A percentile compares a stretch with the other conserved stretches of the same genome.
These are phyloP conservation scores for Conus ventricosus DNA, from an alignment of 1,140 invertebrate species.

Conservation along the genomic window DNA sequence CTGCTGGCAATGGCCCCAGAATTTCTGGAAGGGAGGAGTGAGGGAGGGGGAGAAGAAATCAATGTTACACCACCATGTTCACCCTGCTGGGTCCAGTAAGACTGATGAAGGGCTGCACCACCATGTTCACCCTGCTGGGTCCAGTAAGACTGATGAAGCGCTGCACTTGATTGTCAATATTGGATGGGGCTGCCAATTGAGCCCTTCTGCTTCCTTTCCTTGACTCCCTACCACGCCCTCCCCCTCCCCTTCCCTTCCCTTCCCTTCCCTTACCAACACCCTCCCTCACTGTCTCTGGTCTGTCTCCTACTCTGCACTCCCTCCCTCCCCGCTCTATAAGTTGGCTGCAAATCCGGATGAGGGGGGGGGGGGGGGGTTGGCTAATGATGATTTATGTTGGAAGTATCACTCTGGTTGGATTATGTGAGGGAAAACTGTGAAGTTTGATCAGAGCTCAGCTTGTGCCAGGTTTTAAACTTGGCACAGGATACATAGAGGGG, in stretches of 20 bases:
- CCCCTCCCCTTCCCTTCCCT: not conserved
- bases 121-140: not conserved
- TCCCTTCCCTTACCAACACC: not conserved
- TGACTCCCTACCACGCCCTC: not conserved
- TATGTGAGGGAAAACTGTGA: not conserved
- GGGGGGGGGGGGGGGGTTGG: not conserved
- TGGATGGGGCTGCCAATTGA: not conserved
- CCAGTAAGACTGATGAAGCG: not conserved
- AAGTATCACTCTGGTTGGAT: not conserved
- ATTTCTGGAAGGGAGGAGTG: no score
- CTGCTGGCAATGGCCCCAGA: no score
- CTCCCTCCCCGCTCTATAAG: not conserved
- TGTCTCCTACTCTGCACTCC: no score
- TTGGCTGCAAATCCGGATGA: not conserved
- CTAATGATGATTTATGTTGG: not conserved
- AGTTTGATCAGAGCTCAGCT: not conserved
- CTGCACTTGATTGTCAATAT: not conserved
- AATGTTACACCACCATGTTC: not conserved
- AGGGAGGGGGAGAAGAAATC: not conserved
- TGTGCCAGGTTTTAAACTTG: no score
- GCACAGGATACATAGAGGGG: no score
- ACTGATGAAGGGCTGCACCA: not conserved
- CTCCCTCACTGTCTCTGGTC: no score
- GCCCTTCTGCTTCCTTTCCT: conserved; percentile 1
- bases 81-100: not conserved